Evolutionary conservation across 2,113 vertebrate species (phyloP).

Genomic region (Prinia subflava): DNA sequence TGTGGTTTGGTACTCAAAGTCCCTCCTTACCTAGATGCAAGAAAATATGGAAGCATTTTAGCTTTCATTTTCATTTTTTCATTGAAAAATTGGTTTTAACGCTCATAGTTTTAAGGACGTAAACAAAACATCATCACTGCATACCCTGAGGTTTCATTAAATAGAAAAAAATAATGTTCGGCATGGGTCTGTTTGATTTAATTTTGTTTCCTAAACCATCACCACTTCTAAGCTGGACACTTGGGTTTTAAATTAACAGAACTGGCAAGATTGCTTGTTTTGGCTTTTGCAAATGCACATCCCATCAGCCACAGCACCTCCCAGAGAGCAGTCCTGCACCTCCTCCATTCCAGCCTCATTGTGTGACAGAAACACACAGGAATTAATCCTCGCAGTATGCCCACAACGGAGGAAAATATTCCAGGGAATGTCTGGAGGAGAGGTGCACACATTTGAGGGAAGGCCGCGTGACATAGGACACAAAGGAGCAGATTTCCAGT

Average conservation of each 20-base stretch:
- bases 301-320: background rate
- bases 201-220: background rate
- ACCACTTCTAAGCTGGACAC: background rate
- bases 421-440: background rate
- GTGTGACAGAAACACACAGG: background rate
- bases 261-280: background rate
- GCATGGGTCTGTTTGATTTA: background rate
- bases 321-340: background rate
- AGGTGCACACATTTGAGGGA: background rate
- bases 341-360: background rate
- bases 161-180: background rate
- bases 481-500: background rate
- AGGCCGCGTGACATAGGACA: fast-evolving
- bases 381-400: background rate
- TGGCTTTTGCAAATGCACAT: background rate
- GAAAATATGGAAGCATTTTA: background rate
- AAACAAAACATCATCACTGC: background rate
- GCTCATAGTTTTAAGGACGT: background rate
- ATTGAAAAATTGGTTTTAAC: background rate
- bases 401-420: background rate
- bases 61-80: background rate
- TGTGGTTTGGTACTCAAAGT: background rate
- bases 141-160: background rate
- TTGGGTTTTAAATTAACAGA: background rate
- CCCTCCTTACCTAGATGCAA: background rate